A percentile compares a stretch with the other conserved stretches of the same genome.
Conservation (phyloP, 2,888 invertebrate genomes). For the Drosophila lacicola region DNA sequence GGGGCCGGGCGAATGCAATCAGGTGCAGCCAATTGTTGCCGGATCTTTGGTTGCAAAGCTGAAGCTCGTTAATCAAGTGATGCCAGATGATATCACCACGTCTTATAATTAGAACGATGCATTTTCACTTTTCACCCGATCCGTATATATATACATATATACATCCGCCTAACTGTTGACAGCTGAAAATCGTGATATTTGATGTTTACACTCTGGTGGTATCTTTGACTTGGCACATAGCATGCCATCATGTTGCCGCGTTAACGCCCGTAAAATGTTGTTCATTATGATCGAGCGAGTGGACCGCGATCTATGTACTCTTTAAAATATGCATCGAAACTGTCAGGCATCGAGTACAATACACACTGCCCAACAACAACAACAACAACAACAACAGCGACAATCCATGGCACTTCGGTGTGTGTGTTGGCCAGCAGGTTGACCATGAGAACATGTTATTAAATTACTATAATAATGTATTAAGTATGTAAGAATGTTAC, state of each 20-base stretch:
- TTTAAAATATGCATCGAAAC: constrained; percentile 72
- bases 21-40: constrained; percentile 77
- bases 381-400: constrained; percentile 1
- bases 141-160: neutral
- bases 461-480: constrained; percentile 81
- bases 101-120: constrained; percentile 75
- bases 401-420: constrained; percentile 14
- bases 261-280: constrained; percentile 69
- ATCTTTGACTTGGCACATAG: constrained; percentile 35
- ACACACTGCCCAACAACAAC: constrained; percentile 2
- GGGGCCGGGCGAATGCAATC: constrained; percentile 56
- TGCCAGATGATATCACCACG: constrained; percentile 75
- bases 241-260: constrained; percentile 49
- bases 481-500: constrained; percentile 82
- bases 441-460: constrained; percentile 84
- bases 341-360: constrained; percentile 41
- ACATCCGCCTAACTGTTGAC: constrained; percentile 68
- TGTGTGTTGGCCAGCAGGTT: constrained; percentile 68
- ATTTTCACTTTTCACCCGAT: constrained; percentile 73
- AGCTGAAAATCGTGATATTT: constrained; percentile 80
- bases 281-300: constrained; percentile 64
- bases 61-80: constrained; percentile 64
- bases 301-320: constrained; percentile 37
- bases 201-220: constrained; percentile 55
- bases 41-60: constrained; percentile 59